Percentiles rank a stretch among this genome's conserved stretches.
These are phyloP conservation scores for Cecropterus lyciades DNA, from an alignment of 1,140 invertebrate genomes.

Conservation along the genomic window DNA sequence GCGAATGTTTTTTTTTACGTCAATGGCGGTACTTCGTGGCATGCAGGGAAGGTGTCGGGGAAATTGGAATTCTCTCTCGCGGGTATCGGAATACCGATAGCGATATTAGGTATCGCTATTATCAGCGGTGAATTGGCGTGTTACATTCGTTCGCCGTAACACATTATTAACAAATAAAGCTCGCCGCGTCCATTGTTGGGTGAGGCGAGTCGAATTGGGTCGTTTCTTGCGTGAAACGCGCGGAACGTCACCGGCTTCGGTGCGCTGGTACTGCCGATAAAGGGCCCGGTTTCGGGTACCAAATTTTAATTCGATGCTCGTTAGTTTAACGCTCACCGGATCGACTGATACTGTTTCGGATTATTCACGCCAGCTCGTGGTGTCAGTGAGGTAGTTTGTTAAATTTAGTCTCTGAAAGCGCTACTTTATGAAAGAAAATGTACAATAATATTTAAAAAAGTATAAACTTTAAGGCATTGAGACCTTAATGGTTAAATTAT, in stretches of 20 bases:
- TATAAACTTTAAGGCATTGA: too few relatives aligned
- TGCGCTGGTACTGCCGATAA: slow-evolving; percentile 44
- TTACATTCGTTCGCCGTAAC: slow-evolving; percentile 65
- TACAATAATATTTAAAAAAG: too few relatives aligned
- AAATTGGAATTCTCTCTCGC: slow-evolving; percentile 19
- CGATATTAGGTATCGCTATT: slow-evolving; percentile 50
- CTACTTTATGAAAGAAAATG: too few relatives aligned
- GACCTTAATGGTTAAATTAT: too few relatives aligned
- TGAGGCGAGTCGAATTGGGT: slow-evolving; percentile 57
- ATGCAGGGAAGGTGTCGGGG: slow-evolving; percentile 27
- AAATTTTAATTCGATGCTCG: slow-evolving; percentile 69
- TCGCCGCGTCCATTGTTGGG: slow-evolving; percentile 65
- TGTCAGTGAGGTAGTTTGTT: slow-evolving; percentile 23
- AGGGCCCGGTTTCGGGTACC: slow-evolving; percentile 56
- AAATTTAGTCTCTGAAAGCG: too few relatives aligned
- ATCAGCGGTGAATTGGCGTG: slow-evolving; percentile 62
- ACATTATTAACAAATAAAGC: slow-evolving; percentile 74
- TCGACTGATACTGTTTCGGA: slow-evolving; percentile 48
- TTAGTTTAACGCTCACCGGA: slow-evolving; percentile 55
- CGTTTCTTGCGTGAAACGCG: slow-evolving; percentile 63
- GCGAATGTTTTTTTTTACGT: not conserved
- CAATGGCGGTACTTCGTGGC: not conserved
- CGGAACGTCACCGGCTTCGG: slow-evolving; percentile 45
- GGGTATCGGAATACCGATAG: slow-evolving; percentile 5
- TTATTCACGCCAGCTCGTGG: slow-evolving; percentile 40